A percentile compares a stretch with the other conserved stretches of the same genome.
phyloP scores from a whole-genome alignment of 2,888 invertebrate species.

The Dicycla oo region DNA sequence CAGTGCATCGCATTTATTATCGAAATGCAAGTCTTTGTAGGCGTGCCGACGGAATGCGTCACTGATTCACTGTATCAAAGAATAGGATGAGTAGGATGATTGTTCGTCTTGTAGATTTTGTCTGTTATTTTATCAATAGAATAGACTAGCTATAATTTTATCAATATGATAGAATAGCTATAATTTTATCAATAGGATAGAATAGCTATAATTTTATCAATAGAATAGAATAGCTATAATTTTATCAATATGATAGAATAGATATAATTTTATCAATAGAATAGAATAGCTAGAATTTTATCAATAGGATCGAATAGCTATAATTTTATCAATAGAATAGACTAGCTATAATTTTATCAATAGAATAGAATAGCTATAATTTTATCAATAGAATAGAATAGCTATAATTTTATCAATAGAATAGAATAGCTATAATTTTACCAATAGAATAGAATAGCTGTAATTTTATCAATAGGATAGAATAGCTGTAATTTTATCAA shows the following conservation, averaged over 20 bases:
- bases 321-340: neutral
- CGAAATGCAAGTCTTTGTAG: constrained; percentile 64
- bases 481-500: neutral
- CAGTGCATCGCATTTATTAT: constrained; percentile 58
- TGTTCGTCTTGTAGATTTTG: constrained; percentile 6
- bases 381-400: neutral
- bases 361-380: neutral
- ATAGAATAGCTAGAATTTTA: neutral
- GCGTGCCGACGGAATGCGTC: constrained; percentile 62
- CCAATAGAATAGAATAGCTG: no score
- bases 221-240: neutral
- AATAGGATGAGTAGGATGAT: constrained; percentile 29
- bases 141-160: neutral
- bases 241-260: neutral
- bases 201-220: neutral
- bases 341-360: neutral
- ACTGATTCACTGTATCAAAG: constrained; percentile 43
- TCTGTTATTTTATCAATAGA: neutral
- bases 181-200: neutral
- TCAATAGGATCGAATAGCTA: neutral
- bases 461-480: neutral
- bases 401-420: neutral
- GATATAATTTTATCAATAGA: neutral
- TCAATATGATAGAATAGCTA: neutral
- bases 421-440: no score